These are phyloP conservation scores for Carcharodon carcharias DNA, from an alignment of 2,797 vertebrate genomes.

Conservation along the genomic window DNA sequence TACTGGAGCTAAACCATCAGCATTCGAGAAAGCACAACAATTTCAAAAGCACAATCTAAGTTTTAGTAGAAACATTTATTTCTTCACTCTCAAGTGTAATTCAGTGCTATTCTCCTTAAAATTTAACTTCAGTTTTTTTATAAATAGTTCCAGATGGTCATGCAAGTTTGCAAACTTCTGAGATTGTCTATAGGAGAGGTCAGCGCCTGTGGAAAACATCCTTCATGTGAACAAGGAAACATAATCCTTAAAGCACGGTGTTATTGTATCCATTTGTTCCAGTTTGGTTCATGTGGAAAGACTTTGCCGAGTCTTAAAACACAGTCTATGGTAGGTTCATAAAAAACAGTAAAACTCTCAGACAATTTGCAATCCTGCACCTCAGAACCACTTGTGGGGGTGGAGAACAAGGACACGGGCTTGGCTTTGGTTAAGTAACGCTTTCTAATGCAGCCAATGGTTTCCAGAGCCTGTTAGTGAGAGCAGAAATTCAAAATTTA, in stretches of 20 bases:
- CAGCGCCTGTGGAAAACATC: neutral
- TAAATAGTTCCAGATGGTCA: neutral
- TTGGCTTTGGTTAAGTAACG: constrained; percentile 53
- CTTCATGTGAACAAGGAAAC: neutral
- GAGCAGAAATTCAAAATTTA: neutral
- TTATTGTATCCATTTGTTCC: constrained; percentile 71
- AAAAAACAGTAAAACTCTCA: constrained; percentile 55
- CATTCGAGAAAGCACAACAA: neutral
- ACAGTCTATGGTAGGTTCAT: constrained; percentile 80
- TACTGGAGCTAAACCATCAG: neutral
- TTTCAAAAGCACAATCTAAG: neutral
- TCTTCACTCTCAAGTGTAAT: neutral
- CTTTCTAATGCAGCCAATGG: constrained; percentile 70
- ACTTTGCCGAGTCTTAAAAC: constrained; percentile 68
- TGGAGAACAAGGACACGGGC: constrained; percentile 63
- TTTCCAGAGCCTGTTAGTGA: constrained; percentile 64
- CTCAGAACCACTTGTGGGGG: constrained; percentile 40
- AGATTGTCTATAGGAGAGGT: neutral
- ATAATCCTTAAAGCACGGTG: constrained; percentile 45
- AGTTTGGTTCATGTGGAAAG: constrained; percentile 74
- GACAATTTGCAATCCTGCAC: constrained; percentile 37
- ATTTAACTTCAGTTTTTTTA: neutral
- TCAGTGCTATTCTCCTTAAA: neutral
- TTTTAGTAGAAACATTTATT: constrained; percentile 21
- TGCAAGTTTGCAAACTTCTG: neutral